Percentiles rank a stretch among this genome's conserved stretches.
phyloP scores from a whole-genome alignment of 2,888 invertebrate species.

The Marronus borbonicus region DNA sequence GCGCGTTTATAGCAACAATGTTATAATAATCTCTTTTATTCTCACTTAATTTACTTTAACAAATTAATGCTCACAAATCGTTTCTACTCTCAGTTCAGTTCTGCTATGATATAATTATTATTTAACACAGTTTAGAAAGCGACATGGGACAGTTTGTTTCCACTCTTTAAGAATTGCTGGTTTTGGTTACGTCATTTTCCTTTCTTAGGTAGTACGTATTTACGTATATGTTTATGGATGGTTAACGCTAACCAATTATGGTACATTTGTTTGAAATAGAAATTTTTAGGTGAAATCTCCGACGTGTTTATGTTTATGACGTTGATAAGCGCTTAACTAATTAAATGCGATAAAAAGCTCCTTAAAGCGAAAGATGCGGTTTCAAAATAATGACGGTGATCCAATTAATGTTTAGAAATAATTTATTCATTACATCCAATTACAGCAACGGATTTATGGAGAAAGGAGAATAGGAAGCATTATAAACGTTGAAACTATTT shows the following conservation, averaged over 20 bases:
- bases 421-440: too few relatives aligned
- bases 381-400: too few relatives aligned
- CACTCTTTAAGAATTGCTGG: constrained; percentile 22
- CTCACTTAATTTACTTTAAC: constrained; percentile 10
- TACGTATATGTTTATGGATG: not conserved
- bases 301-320: too few relatives aligned
- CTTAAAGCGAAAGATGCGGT: not conserved
- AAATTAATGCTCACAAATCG: constrained; percentile 28
- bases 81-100: not conserved
- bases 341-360: too few relatives aligned
- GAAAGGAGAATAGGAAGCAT: too few relatives aligned
- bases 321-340: too few relatives aligned
- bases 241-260: not conserved
- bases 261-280: not conserved
- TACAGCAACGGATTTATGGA: too few relatives aligned
- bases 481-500: too few relatives aligned
- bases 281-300: not conserved
- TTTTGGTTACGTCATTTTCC: constrained; percentile 21
- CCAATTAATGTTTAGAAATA: too few relatives aligned
- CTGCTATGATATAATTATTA: constrained; percentile 40
- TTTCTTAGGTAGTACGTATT: constrained; percentile 4
- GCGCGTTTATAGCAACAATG: not conserved
- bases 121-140: constrained; percentile 44
- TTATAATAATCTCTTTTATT: not conserved
- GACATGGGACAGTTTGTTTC: constrained; percentile 36